Evolutionary conservation across 2,113 vertebrate species (phyloP).

Genomic region (Crotalus tigris): DNA sequence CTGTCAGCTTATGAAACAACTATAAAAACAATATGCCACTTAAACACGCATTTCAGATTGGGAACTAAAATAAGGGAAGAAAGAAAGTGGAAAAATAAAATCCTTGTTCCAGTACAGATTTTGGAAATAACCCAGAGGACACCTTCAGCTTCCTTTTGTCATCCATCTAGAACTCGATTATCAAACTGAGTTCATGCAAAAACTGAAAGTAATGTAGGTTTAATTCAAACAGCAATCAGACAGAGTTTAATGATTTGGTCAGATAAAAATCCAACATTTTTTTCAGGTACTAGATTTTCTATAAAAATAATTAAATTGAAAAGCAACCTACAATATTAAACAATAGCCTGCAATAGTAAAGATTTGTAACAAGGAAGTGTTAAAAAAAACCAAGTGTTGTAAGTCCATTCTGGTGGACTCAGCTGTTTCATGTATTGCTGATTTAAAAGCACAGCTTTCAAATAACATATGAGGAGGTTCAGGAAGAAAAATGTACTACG

Average conservation of each 20-base stretch:
- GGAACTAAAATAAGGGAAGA: neutral
- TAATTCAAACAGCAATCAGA: neutral
- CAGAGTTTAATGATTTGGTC: neutral
- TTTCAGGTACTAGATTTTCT: neutral
- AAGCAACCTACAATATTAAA: neutral
- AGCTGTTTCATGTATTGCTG: slow-evolving; percentile 38
- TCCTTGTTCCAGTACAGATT: neutral
- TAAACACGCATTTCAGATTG: neutral
- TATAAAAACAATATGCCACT: neutral
- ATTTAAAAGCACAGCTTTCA: slow-evolving; percentile 36
- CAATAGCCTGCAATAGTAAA: neutral
- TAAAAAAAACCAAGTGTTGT: slow-evolving; percentile 40
- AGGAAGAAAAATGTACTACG: neutral
- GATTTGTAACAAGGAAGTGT: slow-evolving; percentile 10
- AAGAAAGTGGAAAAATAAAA: neutral
- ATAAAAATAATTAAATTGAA: slow-evolving; percentile 19
- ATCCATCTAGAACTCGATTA: neutral
- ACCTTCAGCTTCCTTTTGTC: neutral
- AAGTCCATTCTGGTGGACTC: slow-evolving; percentile 30
- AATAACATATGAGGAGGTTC: slow-evolving; percentile 33
- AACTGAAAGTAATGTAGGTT: neutral
- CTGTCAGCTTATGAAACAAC: neutral
- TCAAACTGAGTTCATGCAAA: neutral
- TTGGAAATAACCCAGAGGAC: neutral
- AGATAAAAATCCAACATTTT: neutral